Base-by-base conservation (phyloP, 2,888 invertebrate genomes). In the Noctuana brunneofusca region DNA sequence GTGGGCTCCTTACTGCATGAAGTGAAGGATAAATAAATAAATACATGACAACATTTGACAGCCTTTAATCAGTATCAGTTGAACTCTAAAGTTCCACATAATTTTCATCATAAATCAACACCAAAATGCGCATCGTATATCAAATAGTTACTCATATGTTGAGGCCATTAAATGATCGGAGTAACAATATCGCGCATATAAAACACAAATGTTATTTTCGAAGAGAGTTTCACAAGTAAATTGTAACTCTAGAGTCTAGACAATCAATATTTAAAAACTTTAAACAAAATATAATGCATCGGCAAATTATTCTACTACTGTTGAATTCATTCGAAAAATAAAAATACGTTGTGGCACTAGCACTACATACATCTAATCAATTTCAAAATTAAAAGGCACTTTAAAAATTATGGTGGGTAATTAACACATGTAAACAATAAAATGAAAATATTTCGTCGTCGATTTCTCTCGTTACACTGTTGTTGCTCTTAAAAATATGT, bases 381-480 rank as follows among this genome's bases (percentile, higher is more conserved):
- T 79, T 78, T 71, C 49, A 70, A 73, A 75, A 79, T 73, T 66
- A 72, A 84, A 84, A 87, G 87, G 86, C 84, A 88, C 84, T 86
- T 87, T 82, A 78, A 85, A 87, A 86, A 86, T 80, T 71, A 85
- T 86, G 84, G 87, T 83, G 86, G 84, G 81, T 75, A 68, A 74
- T 75, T 75, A 69, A 77, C 79, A 73, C 76, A 79, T 80, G 80
- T 75, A 80, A 76, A 80, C 76, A 79, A 78, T 77, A 78, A 77
- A 80, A 79, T 79, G 76, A 74, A 74, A 77, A 76, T 75, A 78
- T 75, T 74, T 76, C 75, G 74, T 78, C 75, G 74, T 81, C 74
- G 75, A 78, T 79, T 84, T 88, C 88, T 89, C 88, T 89, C 89
- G 87, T 88, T 84, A 89, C 89, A 89, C 85, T 83, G 85, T 79